phyloP scores from a whole-genome alignment of 2,888 invertebrate genomes.

The Lasioglossum malachurum region DNA sequence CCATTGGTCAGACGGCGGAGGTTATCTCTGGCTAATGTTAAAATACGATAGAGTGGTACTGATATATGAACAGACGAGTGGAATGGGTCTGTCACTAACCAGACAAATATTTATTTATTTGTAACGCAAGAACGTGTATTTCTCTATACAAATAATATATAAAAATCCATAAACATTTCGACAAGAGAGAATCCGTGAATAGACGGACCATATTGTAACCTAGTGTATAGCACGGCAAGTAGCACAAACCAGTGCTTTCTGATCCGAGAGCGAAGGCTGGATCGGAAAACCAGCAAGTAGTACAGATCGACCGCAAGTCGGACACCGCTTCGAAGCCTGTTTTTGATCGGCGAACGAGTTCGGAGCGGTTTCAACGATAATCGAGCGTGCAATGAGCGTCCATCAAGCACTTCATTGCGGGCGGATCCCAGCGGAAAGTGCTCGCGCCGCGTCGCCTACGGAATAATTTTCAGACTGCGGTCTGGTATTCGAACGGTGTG shows the following conservation, averaged over 20 bases:
- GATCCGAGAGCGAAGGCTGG: background rate
- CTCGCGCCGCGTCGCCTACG: slow-evolving; percentile 26
- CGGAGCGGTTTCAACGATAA: background rate
- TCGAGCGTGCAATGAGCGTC: background rate
- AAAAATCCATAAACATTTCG: background rate
- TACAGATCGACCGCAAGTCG: background rate
- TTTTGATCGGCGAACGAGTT: background rate
- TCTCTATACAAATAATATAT: no score
- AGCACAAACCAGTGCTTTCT: background rate
- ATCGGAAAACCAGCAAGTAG: background rate
- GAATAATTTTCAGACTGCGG: slow-evolving; percentile 48
- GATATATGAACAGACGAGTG: no score
- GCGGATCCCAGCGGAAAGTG: slow-evolving; percentile 17
- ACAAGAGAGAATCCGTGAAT: background rate
- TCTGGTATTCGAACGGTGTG: slow-evolving; percentile 10
- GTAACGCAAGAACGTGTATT: no score
- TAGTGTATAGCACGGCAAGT: background rate
- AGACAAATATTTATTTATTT: no score
- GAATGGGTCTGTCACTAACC: no score
- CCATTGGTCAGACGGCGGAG: background rate
- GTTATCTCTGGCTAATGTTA: background rate
- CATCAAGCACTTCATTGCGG: background rate
- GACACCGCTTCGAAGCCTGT: background rate
- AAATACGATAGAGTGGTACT: background rate
- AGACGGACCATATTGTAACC: background rate